A percentile compares a stretch with the other conserved stretches of the same genome.
These are phyloP conservation scores for Calypte anna DNA, from an alignment of 2,113 vertebrate genomes.

Conservation along the genomic window DNA sequence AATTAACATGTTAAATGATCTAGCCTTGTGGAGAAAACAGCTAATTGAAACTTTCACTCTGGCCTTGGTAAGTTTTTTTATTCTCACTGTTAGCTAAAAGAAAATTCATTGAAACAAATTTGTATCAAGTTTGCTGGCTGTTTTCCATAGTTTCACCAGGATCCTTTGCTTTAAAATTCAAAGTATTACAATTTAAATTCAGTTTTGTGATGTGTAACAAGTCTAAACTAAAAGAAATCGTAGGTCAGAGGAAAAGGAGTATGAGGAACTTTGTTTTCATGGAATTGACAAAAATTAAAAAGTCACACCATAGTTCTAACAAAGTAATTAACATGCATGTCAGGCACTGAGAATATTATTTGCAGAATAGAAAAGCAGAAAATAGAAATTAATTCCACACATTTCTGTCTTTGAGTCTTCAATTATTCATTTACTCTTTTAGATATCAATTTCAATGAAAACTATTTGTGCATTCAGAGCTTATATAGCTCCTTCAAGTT, in stretches of 20 bases:
- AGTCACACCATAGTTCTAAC: background rate
- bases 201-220: background rate
- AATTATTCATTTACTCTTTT: background rate
- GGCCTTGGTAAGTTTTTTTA: background rate
- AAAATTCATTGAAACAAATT: background rate
- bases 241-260: background rate
- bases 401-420: background rate
- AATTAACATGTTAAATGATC: background rate
- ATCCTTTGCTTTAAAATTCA: background rate
- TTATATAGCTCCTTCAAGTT: background rate
- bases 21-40: background rate
- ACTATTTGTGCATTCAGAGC: background rate
- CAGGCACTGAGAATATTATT: background rate
- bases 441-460: background rate
- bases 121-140: background rate
- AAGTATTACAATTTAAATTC: background rate
- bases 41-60: background rate
- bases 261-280: background rate
- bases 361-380: background rate
- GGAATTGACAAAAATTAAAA: background rate
- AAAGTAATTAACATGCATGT: background rate
- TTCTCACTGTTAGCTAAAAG: background rate
- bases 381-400: background rate
- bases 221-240: background rate
- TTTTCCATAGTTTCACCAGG: background rate